Base-by-base conservation (phyloP, 2,888 invertebrate genomes). In the Cheilosia urbana region DNA sequence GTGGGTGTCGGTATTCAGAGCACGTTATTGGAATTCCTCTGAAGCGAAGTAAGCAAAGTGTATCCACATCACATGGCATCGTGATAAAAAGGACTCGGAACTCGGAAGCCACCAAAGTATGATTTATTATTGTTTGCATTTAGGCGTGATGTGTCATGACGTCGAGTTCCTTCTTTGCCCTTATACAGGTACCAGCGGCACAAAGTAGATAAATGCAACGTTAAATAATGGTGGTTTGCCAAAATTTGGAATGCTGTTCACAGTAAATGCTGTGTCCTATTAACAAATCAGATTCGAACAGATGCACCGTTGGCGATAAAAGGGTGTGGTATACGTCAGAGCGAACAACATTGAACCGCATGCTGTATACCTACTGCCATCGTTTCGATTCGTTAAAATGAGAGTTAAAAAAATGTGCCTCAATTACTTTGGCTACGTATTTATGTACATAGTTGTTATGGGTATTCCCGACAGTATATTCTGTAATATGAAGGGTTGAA, bases 81-180 rank as follows among this genome's bases (percentile, higher is more conserved):
- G 49, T 63, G 62, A 78, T 78, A 78, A 78, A 62, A 71, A 71
- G 71, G 71, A 51, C 78, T 78, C 47, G 27, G 58, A 63, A 51
- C 78, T 78, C 47, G 27, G 58, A 63, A 58, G 71, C 77, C 49
- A 51, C 71, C 58, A 58, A 78, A 71, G 71, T 71, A 71, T 78
- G 78, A 78, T 78, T 78, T 78, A 78, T 78, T 78, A 71, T 65
- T 78, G 78, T 71, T 78, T 63, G 57, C 45, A 47, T 77, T 55
- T 68, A 69, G 55, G 77, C 77, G 68, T 62, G 55, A 62, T 62
- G 62, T 77, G 77, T 45, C 62, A 69, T 57, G 34, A 34, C 24
- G 65, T 55, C 3, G 62, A 62, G 62, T 9, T 24, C 19, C 27
- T 42, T 62, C 60, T 6, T 30, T 15, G 7, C 21, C 17, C 49